A percentile compares a stretch with the other conserved stretches of the same genome.
Evolutionary conservation across 2,113 vertebrate genomes (phyloP).

Genomic region (Hemicordylus capensis): DNA sequence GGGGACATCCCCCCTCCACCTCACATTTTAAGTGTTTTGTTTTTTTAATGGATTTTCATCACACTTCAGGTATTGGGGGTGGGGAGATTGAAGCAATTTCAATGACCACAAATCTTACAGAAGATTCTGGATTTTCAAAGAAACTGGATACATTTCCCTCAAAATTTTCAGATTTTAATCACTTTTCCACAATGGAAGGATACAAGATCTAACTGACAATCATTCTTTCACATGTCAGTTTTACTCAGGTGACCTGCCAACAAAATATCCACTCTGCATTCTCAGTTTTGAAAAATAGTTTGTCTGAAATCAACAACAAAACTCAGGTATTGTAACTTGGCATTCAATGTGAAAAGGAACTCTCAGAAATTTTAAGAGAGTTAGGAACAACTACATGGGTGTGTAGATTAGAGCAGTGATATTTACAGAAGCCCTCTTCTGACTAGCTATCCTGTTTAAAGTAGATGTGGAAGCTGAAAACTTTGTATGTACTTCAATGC

Average conservation of each 20-base stretch:
- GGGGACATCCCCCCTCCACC: background rate
- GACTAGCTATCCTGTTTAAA: background rate
- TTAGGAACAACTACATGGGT: background rate
- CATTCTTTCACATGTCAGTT: background rate
- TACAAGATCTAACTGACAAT: background rate
- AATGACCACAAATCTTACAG: too few species aligned
- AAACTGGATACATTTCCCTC: background rate
- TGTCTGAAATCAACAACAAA: background rate
- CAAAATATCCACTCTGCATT: background rate
- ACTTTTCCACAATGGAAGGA: too few species aligned
- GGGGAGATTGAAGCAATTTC: background rate
- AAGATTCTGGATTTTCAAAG: background rate
- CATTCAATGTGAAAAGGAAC: background rate
- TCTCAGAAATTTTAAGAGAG: background rate
- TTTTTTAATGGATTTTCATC: background rate
- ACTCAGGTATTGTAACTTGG: background rate
- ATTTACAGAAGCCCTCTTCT: too few species aligned
- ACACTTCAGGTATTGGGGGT: background rate
- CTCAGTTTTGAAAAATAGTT: background rate
- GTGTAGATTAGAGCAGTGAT: background rate
- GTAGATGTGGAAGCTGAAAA: background rate
- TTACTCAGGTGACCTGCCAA: background rate
- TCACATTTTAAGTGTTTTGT: background rate
- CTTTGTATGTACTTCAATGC: background rate
- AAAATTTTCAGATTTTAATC: background rate